Conservation (phyloP, 1,140 invertebrate species). For the Pygmarrhopalites habei region DNA sequence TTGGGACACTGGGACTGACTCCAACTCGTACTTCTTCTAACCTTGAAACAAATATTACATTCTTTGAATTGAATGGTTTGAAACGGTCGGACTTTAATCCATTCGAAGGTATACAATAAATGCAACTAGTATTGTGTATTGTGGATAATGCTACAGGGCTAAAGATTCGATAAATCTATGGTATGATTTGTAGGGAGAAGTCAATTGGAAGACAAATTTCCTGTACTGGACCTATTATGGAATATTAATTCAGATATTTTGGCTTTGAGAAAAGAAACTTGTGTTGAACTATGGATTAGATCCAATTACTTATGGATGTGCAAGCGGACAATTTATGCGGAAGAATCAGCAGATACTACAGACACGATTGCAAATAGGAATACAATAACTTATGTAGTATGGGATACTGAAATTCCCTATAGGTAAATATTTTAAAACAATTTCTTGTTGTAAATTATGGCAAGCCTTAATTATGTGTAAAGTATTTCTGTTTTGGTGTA, state of each 20-base stretch:
- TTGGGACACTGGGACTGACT: slow-evolving; percentile 20
- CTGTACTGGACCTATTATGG: slow-evolving; percentile 21
- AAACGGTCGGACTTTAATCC: slow-evolving; percentile 33
- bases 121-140: too few relatives aligned
- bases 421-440: slow-evolving; percentile 23
- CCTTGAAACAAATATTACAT: slow-evolving; percentile 8
- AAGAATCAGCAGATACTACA: not conserved
- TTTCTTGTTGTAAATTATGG: too few relatives aligned
- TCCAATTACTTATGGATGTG: slow-evolving; percentile 38
- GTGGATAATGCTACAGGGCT: too few relatives aligned
- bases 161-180: too few relatives aligned
- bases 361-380: not conserved
- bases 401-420: slow-evolving; percentile 27
- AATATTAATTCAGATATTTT: slow-evolving; percentile 33
- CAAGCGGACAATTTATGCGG: slow-evolving; percentile 17
- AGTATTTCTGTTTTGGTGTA: too few relatives aligned
- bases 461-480: too few relatives aligned
- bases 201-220: not conserved
- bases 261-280: slow-evolving; percentile 15
- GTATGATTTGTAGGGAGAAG: too few relatives aligned
- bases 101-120: too few relatives aligned
- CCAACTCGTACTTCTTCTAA: slow-evolving; percentile 3
- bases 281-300: slow-evolving; percentile 33
- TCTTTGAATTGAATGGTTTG: slow-evolving; percentile 37
- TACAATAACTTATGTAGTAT: slow-evolving; percentile 19